Conservation (phyloP, 2,113 vertebrate genomes). For the Eulemur rufifrons region DNA sequence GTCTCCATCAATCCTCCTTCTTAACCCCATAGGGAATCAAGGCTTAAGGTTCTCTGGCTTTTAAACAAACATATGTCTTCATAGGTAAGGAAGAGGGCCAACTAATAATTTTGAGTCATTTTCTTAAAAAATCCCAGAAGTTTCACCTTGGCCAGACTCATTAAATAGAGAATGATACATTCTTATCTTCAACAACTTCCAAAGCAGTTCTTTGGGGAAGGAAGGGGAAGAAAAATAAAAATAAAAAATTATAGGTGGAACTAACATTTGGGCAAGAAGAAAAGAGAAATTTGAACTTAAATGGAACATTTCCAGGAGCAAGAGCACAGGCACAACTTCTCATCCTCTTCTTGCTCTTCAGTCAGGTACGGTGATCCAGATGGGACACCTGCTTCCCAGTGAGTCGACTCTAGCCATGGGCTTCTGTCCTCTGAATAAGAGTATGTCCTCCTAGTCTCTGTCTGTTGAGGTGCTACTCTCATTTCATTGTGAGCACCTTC, state of each 20-base stretch:
- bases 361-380: background rate
- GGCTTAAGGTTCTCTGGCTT: background rate
- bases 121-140: background rate
- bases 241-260: background rate
- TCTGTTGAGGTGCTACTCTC: background rate
- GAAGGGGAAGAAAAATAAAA: background rate
- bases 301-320: conserved; percentile 53
- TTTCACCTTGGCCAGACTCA: background rate
- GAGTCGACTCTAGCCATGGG: background rate
- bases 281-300: background rate
- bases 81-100: background rate
- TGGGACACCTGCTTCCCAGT: background rate
- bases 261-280: background rate
- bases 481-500: background rate
- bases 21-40: background rate
- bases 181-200: background rate
- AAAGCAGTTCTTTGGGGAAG: background rate
- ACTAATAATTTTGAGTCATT: background rate
- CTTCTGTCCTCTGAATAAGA: background rate
- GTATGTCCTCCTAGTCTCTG: background rate
- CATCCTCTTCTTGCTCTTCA: background rate
- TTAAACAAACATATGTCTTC: conserved; percentile 14
- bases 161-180: background rate
- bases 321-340: background rate
- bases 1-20: background rate